These are phyloP conservation scores for Slavum lentiscoides DNA, from an alignment of 2,888 invertebrate genomes.

Conservation along the genomic window DNA sequence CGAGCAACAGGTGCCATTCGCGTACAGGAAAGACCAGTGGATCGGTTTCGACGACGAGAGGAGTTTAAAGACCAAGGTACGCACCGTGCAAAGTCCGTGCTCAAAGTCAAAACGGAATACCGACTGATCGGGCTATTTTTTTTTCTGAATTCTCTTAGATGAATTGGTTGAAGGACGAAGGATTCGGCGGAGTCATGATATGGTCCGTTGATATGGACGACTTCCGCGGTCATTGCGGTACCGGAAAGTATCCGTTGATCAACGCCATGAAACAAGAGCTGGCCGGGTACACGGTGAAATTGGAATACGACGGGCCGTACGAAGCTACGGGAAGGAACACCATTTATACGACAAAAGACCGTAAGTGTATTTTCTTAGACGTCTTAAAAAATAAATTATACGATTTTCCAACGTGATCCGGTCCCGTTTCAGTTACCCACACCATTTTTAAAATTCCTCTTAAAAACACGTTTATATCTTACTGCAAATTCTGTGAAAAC, in stretches of 20 bases:
- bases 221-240: slow-evolving; percentile 86
- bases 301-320: slow-evolving; percentile 85
- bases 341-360: slow-evolving; percentile 85
- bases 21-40: slow-evolving; percentile 89
- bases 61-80: slow-evolving; percentile 87
- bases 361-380: slow-evolving; percentile 65
- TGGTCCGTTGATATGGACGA: slow-evolving; percentile 98
- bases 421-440: too few species aligned
- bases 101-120: neutral
- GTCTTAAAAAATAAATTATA: too few species aligned
- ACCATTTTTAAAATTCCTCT: too few species aligned
- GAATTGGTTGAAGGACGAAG: slow-evolving; percentile 91
- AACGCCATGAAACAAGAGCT: slow-evolving; percentile 85
- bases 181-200: slow-evolving; percentile 94
- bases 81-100: too few species aligned
- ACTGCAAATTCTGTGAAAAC: too few species aligned
- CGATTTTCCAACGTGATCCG: too few species aligned
- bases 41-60: slow-evolving; percentile 93
- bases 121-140: neutral
- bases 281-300: slow-evolving; percentile 76
- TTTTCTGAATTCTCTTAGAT: slow-evolving; percentile 66
- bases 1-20: slow-evolving; percentile 93
- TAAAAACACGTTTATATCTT: too few species aligned
- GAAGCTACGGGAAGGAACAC: slow-evolving; percentile 70
- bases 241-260: slow-evolving; percentile 86